These are phyloP conservation scores for Melolontha melolontha DNA, from an alignment of 2,888 invertebrate species.

Conservation along the genomic window DNA sequence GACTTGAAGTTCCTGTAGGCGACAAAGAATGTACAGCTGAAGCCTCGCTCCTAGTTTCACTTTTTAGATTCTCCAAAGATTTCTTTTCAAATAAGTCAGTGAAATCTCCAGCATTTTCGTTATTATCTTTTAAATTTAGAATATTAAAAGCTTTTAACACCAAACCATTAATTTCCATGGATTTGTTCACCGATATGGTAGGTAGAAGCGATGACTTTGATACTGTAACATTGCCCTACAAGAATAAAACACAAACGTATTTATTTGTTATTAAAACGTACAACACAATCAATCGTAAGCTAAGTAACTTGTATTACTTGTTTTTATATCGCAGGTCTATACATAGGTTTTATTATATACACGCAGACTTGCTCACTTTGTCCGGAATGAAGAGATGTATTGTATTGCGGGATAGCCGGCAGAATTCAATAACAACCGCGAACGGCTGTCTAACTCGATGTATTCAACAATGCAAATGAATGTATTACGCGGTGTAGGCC, in stretches of 20 bases:
- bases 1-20: constrained; percentile 19
- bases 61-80: constrained; percentile 26
- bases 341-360: no score
- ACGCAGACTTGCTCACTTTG: no score
- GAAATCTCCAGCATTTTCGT: background rate
- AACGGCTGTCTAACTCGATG: no score
- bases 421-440: no score
- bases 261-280: no score
- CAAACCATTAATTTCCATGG: background rate
- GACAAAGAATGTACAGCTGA: background rate
- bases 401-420: no score
- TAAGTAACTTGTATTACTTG: no score
- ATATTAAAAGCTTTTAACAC: constrained; percentile 19
- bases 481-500: no score
- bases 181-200: constrained; percentile 24
- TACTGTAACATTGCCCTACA: constrained; percentile 25
- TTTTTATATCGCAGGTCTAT: no score
- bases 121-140: constrained; percentile 13
- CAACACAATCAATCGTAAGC: no score
- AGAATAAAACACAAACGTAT: background rate
- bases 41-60: background rate
- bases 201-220: constrained; percentile 32
- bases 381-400: no score
- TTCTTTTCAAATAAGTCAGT: constrained; percentile 12
- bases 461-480: no score